Evolutionary conservation across 2,113 vertebrate genomes (phyloP).

Genomic region (Gymnogyps californianus): DNA sequence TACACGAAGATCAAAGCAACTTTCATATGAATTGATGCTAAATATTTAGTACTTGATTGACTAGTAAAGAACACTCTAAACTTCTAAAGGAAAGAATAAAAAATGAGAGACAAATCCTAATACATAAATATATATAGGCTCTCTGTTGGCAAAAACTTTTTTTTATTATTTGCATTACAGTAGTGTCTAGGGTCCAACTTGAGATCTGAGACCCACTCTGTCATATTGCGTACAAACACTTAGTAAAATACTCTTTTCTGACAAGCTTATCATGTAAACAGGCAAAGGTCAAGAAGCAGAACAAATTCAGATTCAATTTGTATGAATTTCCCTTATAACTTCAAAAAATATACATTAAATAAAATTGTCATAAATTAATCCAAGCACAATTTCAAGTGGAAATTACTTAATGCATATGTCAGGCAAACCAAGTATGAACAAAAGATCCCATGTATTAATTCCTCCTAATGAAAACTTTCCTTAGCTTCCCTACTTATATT

Average conservation of each 20-base stretch:
- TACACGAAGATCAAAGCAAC: constrained; percentile 72
- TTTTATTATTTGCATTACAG: neutral
- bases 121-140: neutral
- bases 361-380: neutral
- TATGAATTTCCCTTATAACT: neutral
- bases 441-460: neutral
- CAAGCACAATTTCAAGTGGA: neutral
- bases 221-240: neutral
- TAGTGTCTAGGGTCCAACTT: neutral
- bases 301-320: neutral
- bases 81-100: constrained; percentile 43
- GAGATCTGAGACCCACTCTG: neutral
- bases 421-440: neutral
- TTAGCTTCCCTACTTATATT: neutral
- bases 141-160: neutral
- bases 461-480: neutral
- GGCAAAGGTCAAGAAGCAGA: neutral
- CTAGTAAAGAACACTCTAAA: constrained; percentile 49
- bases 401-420: neutral
- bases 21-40: constrained; percentile 61
- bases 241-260: neutral
- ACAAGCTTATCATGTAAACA: neutral
- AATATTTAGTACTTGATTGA: constrained; percentile 59
- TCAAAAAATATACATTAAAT: neutral
- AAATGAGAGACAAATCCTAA: neutral